Percentiles rank a stretch among this genome's conserved stretches.
Evolutionary conservation across 1,140 invertebrate species (phyloP).

Genomic region (Drosophila kurseongensis): DNA sequence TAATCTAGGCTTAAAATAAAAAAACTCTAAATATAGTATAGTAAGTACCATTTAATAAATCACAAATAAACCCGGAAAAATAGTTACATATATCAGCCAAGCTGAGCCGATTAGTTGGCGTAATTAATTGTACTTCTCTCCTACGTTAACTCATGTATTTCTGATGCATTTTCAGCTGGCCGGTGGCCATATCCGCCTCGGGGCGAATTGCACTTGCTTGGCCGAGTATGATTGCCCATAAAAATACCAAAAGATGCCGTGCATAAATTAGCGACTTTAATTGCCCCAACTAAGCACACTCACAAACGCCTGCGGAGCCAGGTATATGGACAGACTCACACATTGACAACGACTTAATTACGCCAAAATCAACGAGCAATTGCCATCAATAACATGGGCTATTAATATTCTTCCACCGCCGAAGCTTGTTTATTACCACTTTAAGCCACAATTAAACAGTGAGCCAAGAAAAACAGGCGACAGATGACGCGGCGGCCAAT

Average conservation of each 20-base stretch:
- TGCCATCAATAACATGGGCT: conserved; percentile 83
- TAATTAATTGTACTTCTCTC: conserved; percentile 17
- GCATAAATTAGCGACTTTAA: conserved; percentile 58
- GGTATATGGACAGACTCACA: conserved; percentile 18
- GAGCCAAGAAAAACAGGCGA: conserved; percentile 38
- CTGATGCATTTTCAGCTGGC: conserved; percentile 15
- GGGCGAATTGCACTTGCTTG: conserved; percentile 27
- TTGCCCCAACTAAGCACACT: conserved; percentile 19
- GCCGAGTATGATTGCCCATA: conserved; percentile 34
- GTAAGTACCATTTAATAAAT: not conserved
- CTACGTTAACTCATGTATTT: conserved; percentile 7
- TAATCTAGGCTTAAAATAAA: not conserved
- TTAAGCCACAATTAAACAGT: conserved; percentile 79
- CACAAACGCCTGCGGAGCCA: conserved; percentile 1
- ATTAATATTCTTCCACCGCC: conserved; percentile 79
- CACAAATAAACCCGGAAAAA: conserved; percentile 1
- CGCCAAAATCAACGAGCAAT: conserved; percentile 84
- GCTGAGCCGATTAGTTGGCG: not conserved
- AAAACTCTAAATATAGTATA: not conserved
- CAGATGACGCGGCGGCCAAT: conserved; percentile 59
- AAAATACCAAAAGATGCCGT: conserved; percentile 50
- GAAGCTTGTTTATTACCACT: conserved; percentile 79
- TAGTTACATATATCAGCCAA: not conserved
- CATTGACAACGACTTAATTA: conserved; percentile 81
- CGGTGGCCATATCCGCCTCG: conserved; percentile 21